Evolutionary conservation across 2,113 vertebrate genomes (phyloP), one percentile per base, ranked within the genome.

Genomic region (Onychostruthus taczanowskii): DNA sequence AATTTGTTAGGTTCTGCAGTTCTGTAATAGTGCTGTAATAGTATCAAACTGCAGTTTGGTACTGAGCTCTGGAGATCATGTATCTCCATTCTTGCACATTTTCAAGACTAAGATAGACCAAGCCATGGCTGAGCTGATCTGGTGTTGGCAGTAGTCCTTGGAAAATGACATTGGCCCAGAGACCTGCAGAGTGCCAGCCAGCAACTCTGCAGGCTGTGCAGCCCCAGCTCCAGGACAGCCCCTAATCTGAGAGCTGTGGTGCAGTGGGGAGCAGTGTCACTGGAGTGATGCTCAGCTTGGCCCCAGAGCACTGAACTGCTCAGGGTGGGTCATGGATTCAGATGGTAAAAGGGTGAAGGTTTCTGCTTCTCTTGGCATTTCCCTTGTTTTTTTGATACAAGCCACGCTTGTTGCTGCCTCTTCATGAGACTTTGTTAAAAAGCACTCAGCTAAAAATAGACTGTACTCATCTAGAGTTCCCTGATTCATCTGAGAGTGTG

Each of bases 351-450:
- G 58, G 28, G 6, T 46, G 21, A 88, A 86, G 35, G 41, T 66
- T n/a, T 39, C 8, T 77, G 19, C 58, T 83, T 39, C 13, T 50
- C 58, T 62, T 72, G 56, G 46, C 31, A 11, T 91, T 86, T 73
- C 22, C 30, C 5, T 1, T 69, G 9, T 10, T 81, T 55, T 46
- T 49, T 74, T 89, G 39, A 73, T 16, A 24, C 2, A 19, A 64
- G 50, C 31, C 63, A 81, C 0, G 0, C 59, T 84, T 80, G 52
- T 87, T 66, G 62, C 41, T 94, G 69, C 55, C 31, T 77, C 47
- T 47, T 33, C 44, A 47, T 80, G 73, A 92, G 55, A 77, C 46
- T 49, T 94, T 91, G 81, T 95, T 92, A 93, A 96, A 93, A 94
- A 79, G 1, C 37, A 89, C 66, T 84, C 37, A 39, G 49, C 35